Evolutionary conservation across 2,888 invertebrate species (phyloP), one percentile per base, ranked within the genome.

Genomic region (Eupithecia insigniata): DNA sequence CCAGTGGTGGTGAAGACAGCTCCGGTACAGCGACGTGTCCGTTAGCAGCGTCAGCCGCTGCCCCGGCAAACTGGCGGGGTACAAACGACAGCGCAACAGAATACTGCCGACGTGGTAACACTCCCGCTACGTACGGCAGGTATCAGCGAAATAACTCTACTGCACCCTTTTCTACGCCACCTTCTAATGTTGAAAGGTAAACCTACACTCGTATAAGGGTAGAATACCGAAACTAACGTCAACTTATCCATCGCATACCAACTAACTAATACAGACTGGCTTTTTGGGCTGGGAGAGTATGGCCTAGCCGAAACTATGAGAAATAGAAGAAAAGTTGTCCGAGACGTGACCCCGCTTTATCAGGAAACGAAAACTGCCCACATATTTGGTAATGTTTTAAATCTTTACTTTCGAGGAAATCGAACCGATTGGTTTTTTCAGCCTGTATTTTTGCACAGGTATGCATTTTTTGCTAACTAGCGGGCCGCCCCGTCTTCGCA

Each of bases 71-170:
- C 73, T 93, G 94, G 94, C 92, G 93, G 43, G 94, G 93, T 78
- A 94, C 94, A 82, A 94, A 93, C 86, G 94, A 93, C 84, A 92
- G 92, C 82, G 93, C 94, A 67, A 90, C 93, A 58, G 93, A 94
- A 74, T 93, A 87, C 83, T 92, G 92, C 82, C 92, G 94, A 36
- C 92, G 93, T 78, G 93, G 93, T 83, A 94, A 90, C 89, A 94
- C 94, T 76, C 94, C 94, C 73, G 92, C 92, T 76, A 89, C 93
- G 77, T 90, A 95, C 94, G 88, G 95, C 94, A 91, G 95, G 94
- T 92, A 95, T 95, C 91, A 95, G 95, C 89, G 93, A 88, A 92
- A 94, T 92, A 91, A 92, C 88, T 85, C 90, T 80, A 89, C 87
- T 79, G 88, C 92, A 81, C 91, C 93, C 75, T 91, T 90, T 83